phyloP scores from a whole-genome alignment of 2,113 vertebrate genomes.

The Antennarius striatus region DNA sequence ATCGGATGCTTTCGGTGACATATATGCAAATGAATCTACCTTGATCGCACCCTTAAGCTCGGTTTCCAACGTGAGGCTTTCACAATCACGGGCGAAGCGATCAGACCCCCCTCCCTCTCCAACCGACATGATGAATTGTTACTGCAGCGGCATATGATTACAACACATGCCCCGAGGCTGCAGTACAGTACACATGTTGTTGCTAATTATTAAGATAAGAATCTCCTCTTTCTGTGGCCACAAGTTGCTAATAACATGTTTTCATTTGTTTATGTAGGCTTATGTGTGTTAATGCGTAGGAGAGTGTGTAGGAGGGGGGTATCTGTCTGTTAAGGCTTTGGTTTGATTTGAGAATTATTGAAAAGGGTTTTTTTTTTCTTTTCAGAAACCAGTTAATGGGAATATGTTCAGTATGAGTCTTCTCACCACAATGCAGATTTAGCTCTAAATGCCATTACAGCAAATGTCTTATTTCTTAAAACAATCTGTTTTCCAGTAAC shows the following conservation, averaged over 20 bases:
- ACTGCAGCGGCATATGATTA: slow-evolving; percentile 41
- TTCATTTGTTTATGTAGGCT: not conserved
- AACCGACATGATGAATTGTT: slow-evolving; percentile 55
- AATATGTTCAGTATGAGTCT: no score
- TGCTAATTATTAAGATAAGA: slow-evolving; percentile 70
- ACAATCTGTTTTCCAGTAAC: no score
- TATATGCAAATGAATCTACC: slow-evolving; percentile 50
- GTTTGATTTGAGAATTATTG: no score
- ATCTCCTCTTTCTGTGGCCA: slow-evolving; percentile 23
- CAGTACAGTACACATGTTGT: slow-evolving; percentile 32
- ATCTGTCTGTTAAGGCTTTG: not conserved
- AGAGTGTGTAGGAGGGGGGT: not conserved
- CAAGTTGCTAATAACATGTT: slow-evolving; percentile 33
- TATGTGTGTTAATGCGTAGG: slow-evolving; percentile 8
- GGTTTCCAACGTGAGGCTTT: slow-evolving; percentile 20
- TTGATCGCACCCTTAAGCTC: slow-evolving; percentile 13
- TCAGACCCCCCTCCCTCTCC: not conserved
- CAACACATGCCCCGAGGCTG: slow-evolving; percentile 29
- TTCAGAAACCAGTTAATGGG: no score
- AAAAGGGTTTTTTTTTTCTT: no score
- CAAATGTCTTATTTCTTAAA: no score
- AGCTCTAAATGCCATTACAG: no score
- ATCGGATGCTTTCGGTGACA: slow-evolving; percentile 15
- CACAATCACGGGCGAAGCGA: slow-evolving; percentile 20
- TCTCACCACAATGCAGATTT: no score